These are phyloP conservation scores for Caenorhabditis brenneri DNA, from an alignment of 1,140 invertebrate genomes.

Conservation along the genomic window DNA sequence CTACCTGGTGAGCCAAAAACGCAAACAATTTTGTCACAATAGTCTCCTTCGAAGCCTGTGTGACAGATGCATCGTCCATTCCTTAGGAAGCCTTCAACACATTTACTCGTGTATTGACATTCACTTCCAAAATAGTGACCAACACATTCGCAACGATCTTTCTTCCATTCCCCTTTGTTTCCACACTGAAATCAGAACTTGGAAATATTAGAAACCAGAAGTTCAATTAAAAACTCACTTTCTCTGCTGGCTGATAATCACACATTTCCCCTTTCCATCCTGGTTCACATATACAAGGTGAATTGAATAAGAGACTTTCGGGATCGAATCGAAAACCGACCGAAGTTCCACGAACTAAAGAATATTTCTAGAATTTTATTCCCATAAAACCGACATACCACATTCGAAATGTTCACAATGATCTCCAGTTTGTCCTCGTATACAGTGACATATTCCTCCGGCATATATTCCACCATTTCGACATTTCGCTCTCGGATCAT, in stretches of 20 bases:
- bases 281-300: conserved; percentile 44
- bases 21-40: conserved; percentile 50
- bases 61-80: conserved; percentile 49
- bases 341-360: conserved; percentile 34
- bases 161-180: conserved; percentile 51
- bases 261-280: conserved; percentile 55
- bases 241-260: conserved; percentile 47
- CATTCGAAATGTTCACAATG: conserved; percentile 49
- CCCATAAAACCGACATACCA: conserved; percentile 22
- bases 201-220: not conserved
- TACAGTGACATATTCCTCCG: conserved; percentile 45
- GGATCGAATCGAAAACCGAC: conserved; percentile 50
- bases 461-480: conserved; percentile 47
- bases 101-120: conserved; percentile 50
- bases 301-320: conserved; percentile 44
- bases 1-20: conserved; percentile 35
- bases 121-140: conserved; percentile 46
- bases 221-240: not conserved
- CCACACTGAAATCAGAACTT: conserved; percentile 37
- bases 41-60: conserved; percentile 42
- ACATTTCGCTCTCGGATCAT: conserved; percentile 14
- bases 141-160: conserved; percentile 45
- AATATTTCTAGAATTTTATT: not conserved
- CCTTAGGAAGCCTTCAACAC: conserved; percentile 35
- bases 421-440: conserved; percentile 41